Conservation (phyloP, 2,888 invertebrate species). For the Gari tellinella region DNA sequence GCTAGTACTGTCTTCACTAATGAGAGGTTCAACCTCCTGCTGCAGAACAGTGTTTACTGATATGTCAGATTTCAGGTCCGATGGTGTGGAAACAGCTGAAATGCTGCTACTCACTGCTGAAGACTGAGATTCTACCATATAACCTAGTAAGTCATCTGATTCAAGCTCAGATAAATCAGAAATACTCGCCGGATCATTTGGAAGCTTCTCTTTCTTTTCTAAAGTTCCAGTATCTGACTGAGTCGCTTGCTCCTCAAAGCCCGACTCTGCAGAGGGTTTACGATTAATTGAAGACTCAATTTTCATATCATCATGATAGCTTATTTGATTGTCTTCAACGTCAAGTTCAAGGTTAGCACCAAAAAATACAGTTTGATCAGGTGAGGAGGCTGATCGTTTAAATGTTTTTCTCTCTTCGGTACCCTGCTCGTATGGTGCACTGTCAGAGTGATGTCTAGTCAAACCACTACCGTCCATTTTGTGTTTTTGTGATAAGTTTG, state of each 20-base stretch:
- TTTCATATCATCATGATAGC: conserved; percentile 19
- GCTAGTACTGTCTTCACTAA: conserved; percentile 59
- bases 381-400: conserved; percentile 60
- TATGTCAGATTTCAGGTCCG: conserved; percentile 65
- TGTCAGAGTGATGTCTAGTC: conserved; percentile 63
- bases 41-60: conserved; percentile 67
- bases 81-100: conserved; percentile 64
- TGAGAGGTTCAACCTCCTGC: conserved; percentile 61
- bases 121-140: conserved; percentile 63
- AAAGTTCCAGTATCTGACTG: conserved; percentile 62
- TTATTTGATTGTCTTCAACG: conserved; percentile 35
- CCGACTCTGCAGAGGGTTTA: conserved; percentile 66
- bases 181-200: conserved; percentile 59
- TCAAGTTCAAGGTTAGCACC: conserved; percentile 42
- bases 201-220: conserved; percentile 54
- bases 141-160: conserved; percentile 55
- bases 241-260: conserved; percentile 66
- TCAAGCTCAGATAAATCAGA: conserved; percentile 57
- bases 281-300: conserved; percentile 48
- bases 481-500: conserved; percentile 87
- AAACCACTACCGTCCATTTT: conserved; percentile 56
- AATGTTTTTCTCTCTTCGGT: conserved; percentile 33
- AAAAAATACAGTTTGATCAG: conserved; percentile 49
- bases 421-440: conserved; percentile 42
- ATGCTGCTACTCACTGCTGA: conserved; percentile 59